A percentile compares a stretch with the other conserved stretches of the same genome.
Conservation (phyloP, 2,888 invertebrate genomes). For the Apamea monoglypha region DNA sequence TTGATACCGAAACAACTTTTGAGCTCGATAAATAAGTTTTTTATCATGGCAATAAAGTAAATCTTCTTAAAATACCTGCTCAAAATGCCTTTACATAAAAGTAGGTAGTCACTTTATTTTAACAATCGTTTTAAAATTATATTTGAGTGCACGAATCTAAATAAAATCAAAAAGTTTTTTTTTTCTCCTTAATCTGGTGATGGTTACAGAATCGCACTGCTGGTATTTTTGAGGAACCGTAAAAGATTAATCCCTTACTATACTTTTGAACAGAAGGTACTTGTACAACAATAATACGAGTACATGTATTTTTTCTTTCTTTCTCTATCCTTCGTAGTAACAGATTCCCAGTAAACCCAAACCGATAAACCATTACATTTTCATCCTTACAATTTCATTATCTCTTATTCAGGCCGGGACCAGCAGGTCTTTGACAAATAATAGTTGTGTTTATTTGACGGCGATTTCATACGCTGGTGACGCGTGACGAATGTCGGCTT, state of each 20-base stretch:
- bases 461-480: constrained; percentile 76
- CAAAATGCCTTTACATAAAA: neutral
- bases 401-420: constrained; percentile 38
- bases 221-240: neutral
- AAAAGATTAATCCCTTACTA: neutral
- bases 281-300: neutral
- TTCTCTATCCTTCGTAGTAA: neutral
- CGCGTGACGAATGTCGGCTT: constrained; percentile 77
- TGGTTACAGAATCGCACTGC: too few relatives aligned
- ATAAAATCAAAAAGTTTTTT: neutral
- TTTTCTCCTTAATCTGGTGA: neutral
- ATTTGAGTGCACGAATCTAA: neutral
- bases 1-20: constrained; percentile 8
- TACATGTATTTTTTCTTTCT: neutral
- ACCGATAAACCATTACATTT: constrained; percentile 22
- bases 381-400: constrained; percentile 37
- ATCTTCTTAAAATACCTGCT: neutral
- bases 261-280: neutral
- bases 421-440: constrained; percentile 70
- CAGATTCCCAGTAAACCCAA: neutral
- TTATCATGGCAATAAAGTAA: neutral
- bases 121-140: neutral
- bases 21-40: neutral
- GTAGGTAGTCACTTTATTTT: neutral
- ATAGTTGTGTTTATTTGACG: constrained; percentile 74